These are phyloP conservation scores for Parelbella ahira DNA, from an alignment of 2,888 invertebrate species.

Conservation along the genomic window DNA sequence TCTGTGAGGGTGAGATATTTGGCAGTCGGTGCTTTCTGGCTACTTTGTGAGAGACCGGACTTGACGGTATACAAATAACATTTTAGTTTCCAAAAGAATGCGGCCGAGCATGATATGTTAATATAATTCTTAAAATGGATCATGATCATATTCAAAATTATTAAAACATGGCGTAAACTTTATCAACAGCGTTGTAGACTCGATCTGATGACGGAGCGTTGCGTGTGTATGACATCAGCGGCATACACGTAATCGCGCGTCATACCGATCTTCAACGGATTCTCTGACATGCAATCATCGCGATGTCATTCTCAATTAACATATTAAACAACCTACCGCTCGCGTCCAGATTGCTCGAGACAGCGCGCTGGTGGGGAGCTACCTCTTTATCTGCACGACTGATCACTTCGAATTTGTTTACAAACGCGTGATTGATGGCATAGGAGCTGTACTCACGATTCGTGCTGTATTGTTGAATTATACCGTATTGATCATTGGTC, in stretches of 20 bases:
- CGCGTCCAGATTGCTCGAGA: slow-evolving; percentile 9
- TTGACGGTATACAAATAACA: too few relatives aligned
- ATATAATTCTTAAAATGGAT: too few relatives aligned
- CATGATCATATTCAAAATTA: too few relatives aligned
- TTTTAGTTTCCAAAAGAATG: too few relatives aligned
- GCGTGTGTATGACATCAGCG: slow-evolving; percentile 66
- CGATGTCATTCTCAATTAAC: slow-evolving; percentile 55
- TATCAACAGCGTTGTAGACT: slow-evolving; percentile 16
- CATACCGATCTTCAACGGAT: slow-evolving; percentile 56
- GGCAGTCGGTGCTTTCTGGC: too few relatives aligned
- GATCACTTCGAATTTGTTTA: slow-evolving; percentile 16
- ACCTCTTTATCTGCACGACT: slow-evolving; percentile 11
- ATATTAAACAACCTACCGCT: slow-evolving; percentile 45
- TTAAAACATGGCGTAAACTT: slow-evolving; percentile 6
- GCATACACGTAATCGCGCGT: slow-evolving; percentile 60
- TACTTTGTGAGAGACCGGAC: too few relatives aligned
- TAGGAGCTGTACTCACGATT: slow-evolving; percentile 17
- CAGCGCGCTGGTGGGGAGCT: neutral
- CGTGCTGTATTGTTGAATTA: slow-evolving; percentile 23
- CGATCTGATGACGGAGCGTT: slow-evolving; percentile 32
- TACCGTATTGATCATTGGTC: slow-evolving; percentile 34
- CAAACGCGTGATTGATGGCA: slow-evolving; percentile 18
- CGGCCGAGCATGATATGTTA: too few relatives aligned
- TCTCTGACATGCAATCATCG: slow-evolving; percentile 53
- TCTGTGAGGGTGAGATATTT: too few relatives aligned